Conservation (phyloP, 1,140 invertebrate species). For the Lethrus apterus region DNA sequence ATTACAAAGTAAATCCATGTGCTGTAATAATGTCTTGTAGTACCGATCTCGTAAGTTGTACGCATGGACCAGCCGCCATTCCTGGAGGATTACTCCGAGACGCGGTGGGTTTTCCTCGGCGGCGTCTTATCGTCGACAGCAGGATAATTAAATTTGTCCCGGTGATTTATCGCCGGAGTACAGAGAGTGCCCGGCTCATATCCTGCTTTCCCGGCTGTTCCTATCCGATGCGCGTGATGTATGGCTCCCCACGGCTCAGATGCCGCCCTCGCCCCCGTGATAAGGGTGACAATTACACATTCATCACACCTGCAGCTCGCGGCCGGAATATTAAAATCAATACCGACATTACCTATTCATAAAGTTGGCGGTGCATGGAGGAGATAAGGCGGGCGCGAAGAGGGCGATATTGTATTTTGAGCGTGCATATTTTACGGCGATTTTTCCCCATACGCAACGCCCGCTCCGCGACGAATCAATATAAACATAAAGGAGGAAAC, state of each 20-base stretch:
- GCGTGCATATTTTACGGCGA: conserved; percentile 31
- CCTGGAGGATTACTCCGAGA: conserved; percentile 13
- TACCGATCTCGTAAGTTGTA: too few species aligned
- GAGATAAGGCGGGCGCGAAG: conserved; percentile 31
- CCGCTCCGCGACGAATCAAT: too few species aligned
- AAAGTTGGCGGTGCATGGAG: conserved; percentile 23
- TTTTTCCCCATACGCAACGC: too few species aligned
- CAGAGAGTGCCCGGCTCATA: conserved; percentile 22
- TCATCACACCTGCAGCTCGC: conserved; percentile 15
- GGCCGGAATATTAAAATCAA: conserved; percentile 18
- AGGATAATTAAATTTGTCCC: conserved; percentile 54
- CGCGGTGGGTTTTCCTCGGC: conserved; percentile 5
- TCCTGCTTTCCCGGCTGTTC: conserved; percentile 34
- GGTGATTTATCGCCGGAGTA: conserved; percentile 44
- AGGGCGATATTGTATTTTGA: conserved; percentile 30
- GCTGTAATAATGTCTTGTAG: too few species aligned
- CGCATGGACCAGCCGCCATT: too few species aligned
- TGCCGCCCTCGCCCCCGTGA: conserved; percentile 23
- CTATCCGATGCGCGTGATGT: conserved; percentile 38
- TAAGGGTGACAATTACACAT: conserved; percentile 15
- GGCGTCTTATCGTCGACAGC: conserved; percentile 48
- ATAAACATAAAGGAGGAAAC: too few species aligned
- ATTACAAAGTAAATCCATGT: too few species aligned
- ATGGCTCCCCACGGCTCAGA: conserved; percentile 34
- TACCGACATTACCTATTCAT: conserved; percentile 24